Evolutionary conservation across 2,113 vertebrate genomes (phyloP).

Genomic region (Oryzias celebensis): DNA sequence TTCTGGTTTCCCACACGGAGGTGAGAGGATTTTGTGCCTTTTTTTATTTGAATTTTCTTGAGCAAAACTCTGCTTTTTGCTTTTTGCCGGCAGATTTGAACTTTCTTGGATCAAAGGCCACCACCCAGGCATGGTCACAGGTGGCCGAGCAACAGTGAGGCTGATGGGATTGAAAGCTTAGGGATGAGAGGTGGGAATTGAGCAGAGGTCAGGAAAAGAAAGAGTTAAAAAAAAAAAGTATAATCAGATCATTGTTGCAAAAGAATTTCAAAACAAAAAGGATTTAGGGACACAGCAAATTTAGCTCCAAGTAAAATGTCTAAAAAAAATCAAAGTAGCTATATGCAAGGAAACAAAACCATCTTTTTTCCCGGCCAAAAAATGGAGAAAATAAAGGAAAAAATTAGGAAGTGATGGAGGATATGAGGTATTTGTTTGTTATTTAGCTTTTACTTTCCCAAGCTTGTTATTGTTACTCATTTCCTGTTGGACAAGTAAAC

Average conservation of each 20-base stretch:
- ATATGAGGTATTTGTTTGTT: constrained; percentile 69
- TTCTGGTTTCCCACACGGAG: constrained; percentile 3
- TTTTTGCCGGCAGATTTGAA: neutral
- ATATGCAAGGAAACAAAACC: neutral
- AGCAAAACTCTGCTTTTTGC: too few species aligned
- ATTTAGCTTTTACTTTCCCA: constrained; percentile 73
- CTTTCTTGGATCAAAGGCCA: constrained; percentile 53
- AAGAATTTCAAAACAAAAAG: too few species aligned
- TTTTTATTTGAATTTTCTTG: too few species aligned
- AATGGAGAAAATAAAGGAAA: constrained; percentile 2
- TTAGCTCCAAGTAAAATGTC: too few species aligned
- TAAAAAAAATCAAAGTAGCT: constrained; percentile 5
- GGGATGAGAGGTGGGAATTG: constrained; percentile 45
- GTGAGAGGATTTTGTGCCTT: too few species aligned
- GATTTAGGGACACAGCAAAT: too few species aligned
- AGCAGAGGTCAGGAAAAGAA: constrained; percentile 36
- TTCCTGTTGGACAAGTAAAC: constrained; percentile 75
- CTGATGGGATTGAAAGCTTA: constrained; percentile 73
- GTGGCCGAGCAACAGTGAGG: constrained; percentile 68
- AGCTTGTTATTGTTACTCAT: constrained; percentile 76
- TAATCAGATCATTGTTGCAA: constrained; percentile 73
- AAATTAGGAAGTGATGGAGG: constrained; percentile 31
- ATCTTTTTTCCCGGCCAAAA: neutral
- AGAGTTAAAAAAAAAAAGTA: constrained; percentile 35
- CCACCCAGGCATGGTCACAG: constrained; percentile 61